These are phyloP conservation scores for Linnaemya tessellans DNA, from an alignment of 2,888 invertebrate species.

Conservation along the genomic window DNA sequence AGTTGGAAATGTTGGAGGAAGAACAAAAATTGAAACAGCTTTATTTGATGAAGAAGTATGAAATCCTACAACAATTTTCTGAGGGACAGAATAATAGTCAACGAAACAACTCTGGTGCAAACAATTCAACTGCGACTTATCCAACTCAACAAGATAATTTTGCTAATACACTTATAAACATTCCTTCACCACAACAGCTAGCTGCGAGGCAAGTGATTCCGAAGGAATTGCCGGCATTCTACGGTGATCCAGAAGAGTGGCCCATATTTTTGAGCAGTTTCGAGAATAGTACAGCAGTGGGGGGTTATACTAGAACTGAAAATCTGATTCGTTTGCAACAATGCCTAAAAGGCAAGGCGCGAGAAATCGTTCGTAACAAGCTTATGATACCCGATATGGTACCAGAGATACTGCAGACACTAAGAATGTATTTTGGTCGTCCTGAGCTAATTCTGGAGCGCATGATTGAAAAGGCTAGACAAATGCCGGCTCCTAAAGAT, in stretches of 20 bases:
- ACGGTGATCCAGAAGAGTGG: too few species aligned
- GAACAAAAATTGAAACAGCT: slow-evolving; percentile 28
- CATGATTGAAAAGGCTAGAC: slow-evolving; percentile 42
- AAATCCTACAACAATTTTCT: slow-evolving; percentile 32
- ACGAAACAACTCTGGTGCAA: too few species aligned
- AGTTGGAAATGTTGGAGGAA: slow-evolving; percentile 29
- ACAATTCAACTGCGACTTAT: background rate
- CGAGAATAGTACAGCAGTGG: too few species aligned
- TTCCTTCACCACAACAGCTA: slow-evolving; percentile 48
- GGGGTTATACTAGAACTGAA: slow-evolving; percentile 52
- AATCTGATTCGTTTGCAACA: slow-evolving; percentile 54
- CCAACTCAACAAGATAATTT: background rate
- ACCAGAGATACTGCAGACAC: too few species aligned
- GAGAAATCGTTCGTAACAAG: slow-evolving; percentile 61
- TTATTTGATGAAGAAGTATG: slow-evolving; percentile 14
- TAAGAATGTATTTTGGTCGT: too few species aligned
- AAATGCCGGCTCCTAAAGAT: slow-evolving; percentile 36
- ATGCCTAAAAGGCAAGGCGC: slow-evolving; percentile 56
- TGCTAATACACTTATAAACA: background rate
- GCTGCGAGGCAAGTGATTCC: slow-evolving; percentile 43
- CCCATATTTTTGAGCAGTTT: too few species aligned
- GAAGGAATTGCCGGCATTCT: too few species aligned
- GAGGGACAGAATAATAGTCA: background rate
- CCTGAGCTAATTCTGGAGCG: slow-evolving; percentile 52
- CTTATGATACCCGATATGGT: too few species aligned